phyloP scores from a whole-genome alignment of 2,888 invertebrate genomes.

The Dyspetes luteomarginatus region DNA sequence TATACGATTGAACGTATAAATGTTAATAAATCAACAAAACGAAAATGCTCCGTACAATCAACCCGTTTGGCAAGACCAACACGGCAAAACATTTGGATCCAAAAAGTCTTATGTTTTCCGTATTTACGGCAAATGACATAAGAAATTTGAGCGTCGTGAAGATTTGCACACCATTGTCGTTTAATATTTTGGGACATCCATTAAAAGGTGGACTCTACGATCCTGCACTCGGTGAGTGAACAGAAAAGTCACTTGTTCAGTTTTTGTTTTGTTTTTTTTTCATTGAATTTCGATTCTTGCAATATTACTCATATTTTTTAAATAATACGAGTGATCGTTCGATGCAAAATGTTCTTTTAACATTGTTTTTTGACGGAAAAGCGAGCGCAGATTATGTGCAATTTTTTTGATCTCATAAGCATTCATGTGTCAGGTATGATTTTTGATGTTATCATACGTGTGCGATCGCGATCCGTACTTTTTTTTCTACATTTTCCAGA shows the following conservation, averaged over 20 bases:
- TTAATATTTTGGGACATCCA: constrained; percentile 93
- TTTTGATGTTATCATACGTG: neutral
- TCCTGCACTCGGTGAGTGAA: constrained; percentile 88
- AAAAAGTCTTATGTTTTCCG: constrained; percentile 86
- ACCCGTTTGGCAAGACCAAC: neutral
- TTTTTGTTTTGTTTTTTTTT: neutral
- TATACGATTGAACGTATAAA: neutral
- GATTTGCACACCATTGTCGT: constrained; percentile 90
- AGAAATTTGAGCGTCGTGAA: constrained; percentile 91
- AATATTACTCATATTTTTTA: too few species aligned
- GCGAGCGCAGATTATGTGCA: too few species aligned
- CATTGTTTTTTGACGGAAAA: too few species aligned
- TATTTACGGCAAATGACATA: constrained; percentile 91
- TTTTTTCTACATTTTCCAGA: neutral
- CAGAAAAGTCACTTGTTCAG: neutral
- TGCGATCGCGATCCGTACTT: neutral
- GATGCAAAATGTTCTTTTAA: too few species aligned
- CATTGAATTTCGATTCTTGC: too few species aligned
- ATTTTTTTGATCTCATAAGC: neutral
- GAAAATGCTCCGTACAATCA: neutral
- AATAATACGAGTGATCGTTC: too few species aligned
- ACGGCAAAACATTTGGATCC: constrained; percentile 76
- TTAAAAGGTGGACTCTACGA: constrained; percentile 96
- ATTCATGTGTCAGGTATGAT: neutral
- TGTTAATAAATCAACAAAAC: neutral